Evolutionary conservation across 2,113 vertebrate genomes (phyloP), one percentile per base, ranked within the genome.

Genomic region (Dascyllus trimaculatus): DNA sequence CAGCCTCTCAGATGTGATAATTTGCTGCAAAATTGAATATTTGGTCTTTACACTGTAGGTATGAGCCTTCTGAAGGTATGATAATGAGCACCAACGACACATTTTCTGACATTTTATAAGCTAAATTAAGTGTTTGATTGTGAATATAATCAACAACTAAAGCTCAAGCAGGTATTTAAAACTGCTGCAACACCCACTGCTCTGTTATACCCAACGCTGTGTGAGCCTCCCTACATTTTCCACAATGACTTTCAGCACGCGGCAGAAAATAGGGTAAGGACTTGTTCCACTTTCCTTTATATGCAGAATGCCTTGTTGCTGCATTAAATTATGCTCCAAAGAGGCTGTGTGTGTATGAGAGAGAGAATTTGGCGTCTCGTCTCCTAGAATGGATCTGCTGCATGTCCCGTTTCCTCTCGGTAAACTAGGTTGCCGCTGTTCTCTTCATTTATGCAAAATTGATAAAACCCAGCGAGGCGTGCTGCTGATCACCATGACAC

Each of bases 281-380:
- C 59, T 29, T 18, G 35, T 35, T 40, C 32, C 56, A 49, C 51
- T 35, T 71, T 24, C 14, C n/a, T 17, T 38, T n/a, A 9, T 64
- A 78, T 5, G 59, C 49, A 63, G 43, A 38, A 48, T 17, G 4
- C 25, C 60, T 59, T 14, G 51, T n/a, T 21, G 66, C 10, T 51
- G 26, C 40, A 0, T 40, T 9, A 7, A 25, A 35, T 10, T 11
- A 4, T 49, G 25, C 21, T 7, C 19, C 21, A 21, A 15, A 3
- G 25, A 62, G 24, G 56, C 25, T 45, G 57, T 19, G 4, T 24
- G 32, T 35, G 26, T 29, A 5, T 22, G 11, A 19, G 8, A 35
- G 32, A 46, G 0, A 8, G 4, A 61, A 11, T 62, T 14, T 19
- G 52, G 45, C 1, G 1, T 58, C 52, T 62, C 46, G 15, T 24